A percentile compares a stretch with the other conserved stretches of the same genome.
Conservation (phyloP, 2,797 vertebrate species). For the Lacerta agilis region DNA sequence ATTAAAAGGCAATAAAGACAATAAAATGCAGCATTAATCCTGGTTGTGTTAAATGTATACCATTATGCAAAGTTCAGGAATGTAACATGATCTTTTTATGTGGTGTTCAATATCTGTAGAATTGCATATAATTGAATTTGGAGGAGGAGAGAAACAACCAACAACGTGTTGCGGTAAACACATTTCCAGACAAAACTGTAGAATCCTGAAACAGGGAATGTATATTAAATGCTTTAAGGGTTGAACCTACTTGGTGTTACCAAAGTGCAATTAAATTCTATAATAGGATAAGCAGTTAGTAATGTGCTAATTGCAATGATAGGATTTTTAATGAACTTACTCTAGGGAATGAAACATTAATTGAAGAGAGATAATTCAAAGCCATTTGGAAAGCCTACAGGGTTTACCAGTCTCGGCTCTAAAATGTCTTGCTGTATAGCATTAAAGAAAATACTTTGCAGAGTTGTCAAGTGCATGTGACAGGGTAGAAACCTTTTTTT, state of each 20-base stretch:
- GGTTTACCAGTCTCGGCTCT: slow-evolving; percentile 38
- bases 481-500: slow-evolving; percentile 11
- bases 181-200: fast-evolving
- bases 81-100: neutral
- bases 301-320: slow-evolving; percentile 49
- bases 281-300: slow-evolving; percentile 46
- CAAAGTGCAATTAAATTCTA: slow-evolving; percentile 25
- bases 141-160: neutral
- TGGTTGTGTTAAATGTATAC: neutral
- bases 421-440: slow-evolving; percentile 18
- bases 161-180: neutral
- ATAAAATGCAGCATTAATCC: neutral
- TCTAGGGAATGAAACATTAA: slow-evolving; percentile 35
- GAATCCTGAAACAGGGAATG: neutral
- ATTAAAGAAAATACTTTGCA: slow-evolving; percentile 26
- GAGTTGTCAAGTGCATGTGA: slow-evolving; percentile 19
- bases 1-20: too few relatives aligned
- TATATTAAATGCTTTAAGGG: neutral
- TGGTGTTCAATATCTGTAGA: neutral
- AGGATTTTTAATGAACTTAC: slow-evolving; percentile 54
- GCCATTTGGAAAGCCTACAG: slow-evolving; percentile 42
- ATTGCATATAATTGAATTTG: neutral
- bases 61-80: neutral
- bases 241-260: neutral
- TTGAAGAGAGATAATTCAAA: slow-evolving; percentile 38